phyloP scores from a whole-genome alignment of 2,888 invertebrate species.

The Drosophila affinis region DNA sequence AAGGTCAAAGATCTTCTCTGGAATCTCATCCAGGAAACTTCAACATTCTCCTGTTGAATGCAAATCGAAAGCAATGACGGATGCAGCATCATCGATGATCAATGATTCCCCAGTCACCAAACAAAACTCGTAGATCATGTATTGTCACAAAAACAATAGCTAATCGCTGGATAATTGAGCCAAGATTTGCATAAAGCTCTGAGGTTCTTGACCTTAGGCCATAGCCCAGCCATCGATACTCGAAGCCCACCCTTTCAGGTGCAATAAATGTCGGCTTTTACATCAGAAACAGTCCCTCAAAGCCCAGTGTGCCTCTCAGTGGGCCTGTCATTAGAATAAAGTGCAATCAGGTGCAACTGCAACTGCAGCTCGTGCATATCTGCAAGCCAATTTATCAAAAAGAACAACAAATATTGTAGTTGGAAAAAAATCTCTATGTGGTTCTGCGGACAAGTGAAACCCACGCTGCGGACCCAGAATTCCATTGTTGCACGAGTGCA shows the following conservation, averaged over 20 bases:
- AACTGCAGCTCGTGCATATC: constrained; percentile 58
- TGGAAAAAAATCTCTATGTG: constrained; percentile 5
- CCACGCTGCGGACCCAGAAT: constrained; percentile 58
- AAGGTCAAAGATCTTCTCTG: neutral
- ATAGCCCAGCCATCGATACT: neutral
- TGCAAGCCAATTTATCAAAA: constrained; percentile 48
- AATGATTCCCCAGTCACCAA: neutral
- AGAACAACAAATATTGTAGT: neutral
- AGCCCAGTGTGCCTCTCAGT: constrained; percentile 58
- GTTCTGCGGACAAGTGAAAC: constrained; percentile 46
- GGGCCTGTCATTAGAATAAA: constrained; percentile 53
- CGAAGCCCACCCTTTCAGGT: neutral
- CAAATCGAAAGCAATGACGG: constrained; percentile 27
- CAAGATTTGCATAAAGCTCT: neutral
- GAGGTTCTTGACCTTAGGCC: constrained; percentile 21
- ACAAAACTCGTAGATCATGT: neutral
- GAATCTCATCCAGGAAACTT: neutral
- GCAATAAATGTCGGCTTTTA: neutral
- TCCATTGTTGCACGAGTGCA: constrained; percentile 46
- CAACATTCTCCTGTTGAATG: constrained; percentile 23
- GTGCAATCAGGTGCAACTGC: constrained; percentile 65
- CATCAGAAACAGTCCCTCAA: constrained; percentile 4
- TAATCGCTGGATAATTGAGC: constrained; percentile 4
- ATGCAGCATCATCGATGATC: constrained; percentile 9
- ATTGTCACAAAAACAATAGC: constrained; percentile 20